A percentile compares a stretch with the other conserved stretches of the same genome.
phyloP scores from a whole-genome alignment of 2,797 vertebrate genomes.

The Huso huso region DNA sequence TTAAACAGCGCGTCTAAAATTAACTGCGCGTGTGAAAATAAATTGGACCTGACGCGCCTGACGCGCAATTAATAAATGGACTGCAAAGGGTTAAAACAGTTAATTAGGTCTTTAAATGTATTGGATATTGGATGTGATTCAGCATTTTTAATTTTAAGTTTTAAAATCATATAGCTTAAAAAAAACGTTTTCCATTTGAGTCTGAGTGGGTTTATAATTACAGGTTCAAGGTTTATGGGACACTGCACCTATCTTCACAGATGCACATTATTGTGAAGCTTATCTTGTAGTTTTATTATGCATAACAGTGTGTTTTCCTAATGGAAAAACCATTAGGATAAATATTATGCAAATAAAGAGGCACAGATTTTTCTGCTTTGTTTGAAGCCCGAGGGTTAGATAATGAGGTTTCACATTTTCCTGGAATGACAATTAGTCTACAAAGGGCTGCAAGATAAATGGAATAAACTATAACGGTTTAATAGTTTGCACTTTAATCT shows the following conservation, averaged over 20 bases:
- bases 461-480: constrained; percentile 13
- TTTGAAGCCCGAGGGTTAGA: constrained; percentile 51
- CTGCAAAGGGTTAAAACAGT: too few relatives aligned
- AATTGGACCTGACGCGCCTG: too few relatives aligned
- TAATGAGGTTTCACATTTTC: constrained; percentile 53
- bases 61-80: too few relatives aligned
- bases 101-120: too few relatives aligned
- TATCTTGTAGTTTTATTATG: constrained; percentile 52
- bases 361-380: constrained; percentile 46
- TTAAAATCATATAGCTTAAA: too few relatives aligned
- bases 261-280: constrained; percentile 39
- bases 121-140: too few relatives aligned
- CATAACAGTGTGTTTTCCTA: constrained; percentile 53
- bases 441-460: constrained; percentile 25
- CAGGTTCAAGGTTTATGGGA: constrained; percentile 23
- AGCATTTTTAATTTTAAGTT: too few relatives aligned
- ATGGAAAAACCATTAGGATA: constrained; percentile 65
- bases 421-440: constrained; percentile 49
- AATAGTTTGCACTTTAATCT: constrained; percentile 15
- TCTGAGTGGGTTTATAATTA: neutral
- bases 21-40: too few relatives aligned
- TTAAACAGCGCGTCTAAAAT: too few relatives aligned
- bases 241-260: constrained; percentile 28
- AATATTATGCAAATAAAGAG: constrained; percentile 60
- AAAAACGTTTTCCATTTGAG: too few relatives aligned